Conservation (phyloP, 1,140 invertebrate species). For the Matsumurasca onukii region DNA sequence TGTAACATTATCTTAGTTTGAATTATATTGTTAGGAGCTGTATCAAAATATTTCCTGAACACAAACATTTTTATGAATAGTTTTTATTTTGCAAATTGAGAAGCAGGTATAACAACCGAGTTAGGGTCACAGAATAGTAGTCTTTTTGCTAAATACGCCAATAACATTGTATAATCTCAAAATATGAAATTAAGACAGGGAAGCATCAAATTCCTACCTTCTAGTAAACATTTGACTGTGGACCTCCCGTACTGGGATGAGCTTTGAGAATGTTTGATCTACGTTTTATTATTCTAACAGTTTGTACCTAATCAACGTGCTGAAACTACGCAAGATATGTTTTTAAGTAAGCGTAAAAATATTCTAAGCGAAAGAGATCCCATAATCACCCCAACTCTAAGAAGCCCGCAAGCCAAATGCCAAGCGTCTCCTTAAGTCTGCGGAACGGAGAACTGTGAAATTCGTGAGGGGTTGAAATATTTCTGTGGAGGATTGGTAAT, state of each 20-base stretch:
- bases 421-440: not conserved
- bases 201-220: too few species aligned
- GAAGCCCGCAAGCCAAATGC: not conserved
- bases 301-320: not conserved
- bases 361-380: not conserved
- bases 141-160: too few species aligned
- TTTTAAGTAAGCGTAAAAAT: not conserved
- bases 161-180: too few species aligned
- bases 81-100: not conserved
- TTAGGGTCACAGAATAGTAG: too few species aligned
- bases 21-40: not conserved
- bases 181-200: too few species aligned
- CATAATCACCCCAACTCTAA: not conserved
- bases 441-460: not conserved
- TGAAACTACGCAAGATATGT: not conserved
- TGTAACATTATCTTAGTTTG: not conserved
- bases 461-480: not conserved
- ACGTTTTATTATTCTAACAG: not conserved
- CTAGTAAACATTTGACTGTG: too few species aligned
- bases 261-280: too few species aligned
- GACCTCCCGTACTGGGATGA: too few species aligned
- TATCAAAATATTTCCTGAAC: not conserved
- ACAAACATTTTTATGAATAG: not conserved
- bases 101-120: too few species aligned
- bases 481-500: slow-evolving; percentile 17